Base-by-base conservation (phyloP, 2,113 vertebrate genomes). In the Rhinolophus sinicus region DNA sequence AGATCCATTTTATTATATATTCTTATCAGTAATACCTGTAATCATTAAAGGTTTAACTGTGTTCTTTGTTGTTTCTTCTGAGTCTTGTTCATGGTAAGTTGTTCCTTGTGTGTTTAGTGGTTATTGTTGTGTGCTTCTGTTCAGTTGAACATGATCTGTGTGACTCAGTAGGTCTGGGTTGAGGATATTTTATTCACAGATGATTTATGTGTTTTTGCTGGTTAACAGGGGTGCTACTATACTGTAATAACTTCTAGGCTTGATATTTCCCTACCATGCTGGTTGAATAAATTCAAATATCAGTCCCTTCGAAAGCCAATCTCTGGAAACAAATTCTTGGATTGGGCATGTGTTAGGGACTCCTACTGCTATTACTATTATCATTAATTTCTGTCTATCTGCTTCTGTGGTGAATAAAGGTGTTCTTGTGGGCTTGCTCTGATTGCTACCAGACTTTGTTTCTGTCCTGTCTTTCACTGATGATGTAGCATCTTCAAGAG, bases 321-420 rank as follows among this genome's bases (percentile, higher is more conserved):
- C 62, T 80, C 65, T 93, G 47, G n/a, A 84, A 95, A 81, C 21
- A 81, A 58, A 67, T 86, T 81, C 11, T 83, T 72, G 12, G 14
- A 18, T 50, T 83, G 4, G 18, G 16, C 9, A 7, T 62, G 4
- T 77, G 33, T 8, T 58, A 81, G 10, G 15, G 44, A 86, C 77
- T 84, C 19, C n/a, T 92, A 12, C 26, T 60, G 64, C 44, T 54
- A 38, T 70, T 80, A 40, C 22, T 72, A 24, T 88, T 83, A 26
- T n/a, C 89, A 83, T 70, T 80, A 87, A 88, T 93, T 93, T 86
- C n/a, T 80, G 0, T 62, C 52, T 50, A 75, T 78, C 72, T 82
- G 78, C 28, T 54, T 21, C 35, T 40, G 62, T 70, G 6, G 67
- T 80, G 26, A 64, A 67, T 56, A 87, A 78, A 70, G 22, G 18